These are phyloP conservation scores for Leptinotarsa tumamoca DNA, from an alignment of 2,888 invertebrate genomes.

Conservation along the genomic window DNA sequence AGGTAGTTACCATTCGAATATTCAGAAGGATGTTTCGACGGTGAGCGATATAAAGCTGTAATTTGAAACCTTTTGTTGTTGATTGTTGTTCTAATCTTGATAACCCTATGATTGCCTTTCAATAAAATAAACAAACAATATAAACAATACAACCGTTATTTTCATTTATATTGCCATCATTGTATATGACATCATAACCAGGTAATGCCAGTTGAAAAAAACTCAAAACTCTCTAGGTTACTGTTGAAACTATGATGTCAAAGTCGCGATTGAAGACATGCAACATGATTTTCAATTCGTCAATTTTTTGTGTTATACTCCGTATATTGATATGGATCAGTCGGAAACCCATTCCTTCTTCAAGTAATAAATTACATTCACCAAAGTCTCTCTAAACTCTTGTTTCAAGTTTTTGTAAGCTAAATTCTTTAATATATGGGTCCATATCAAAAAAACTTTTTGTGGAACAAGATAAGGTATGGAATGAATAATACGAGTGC, in stretches of 20 bases:
- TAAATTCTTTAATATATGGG: neutral
- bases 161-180: constrained; percentile 1
- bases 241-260: constrained; percentile 20
- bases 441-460: neutral
- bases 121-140: neutral
- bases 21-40: neutral
- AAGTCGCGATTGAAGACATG: neutral
- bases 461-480: neutral
- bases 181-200: constrained; percentile 9
- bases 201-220: neutral
- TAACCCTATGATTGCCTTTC: neutral
- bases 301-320: neutral
- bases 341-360: neutral
- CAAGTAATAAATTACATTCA: neutral
- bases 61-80: neutral
- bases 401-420: neutral
- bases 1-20: neutral
- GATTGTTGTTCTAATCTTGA: neutral
- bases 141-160: constrained; percentile 7
- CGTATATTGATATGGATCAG: constrained; percentile 7
- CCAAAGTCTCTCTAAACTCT: neutral
- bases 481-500: neutral
- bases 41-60: neutral
- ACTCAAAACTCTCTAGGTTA: neutral
- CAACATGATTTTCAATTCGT: constrained; percentile 14